Conservation (phyloP, 2,113 vertebrate species). For the Ivindomyrus marchei region DNA sequence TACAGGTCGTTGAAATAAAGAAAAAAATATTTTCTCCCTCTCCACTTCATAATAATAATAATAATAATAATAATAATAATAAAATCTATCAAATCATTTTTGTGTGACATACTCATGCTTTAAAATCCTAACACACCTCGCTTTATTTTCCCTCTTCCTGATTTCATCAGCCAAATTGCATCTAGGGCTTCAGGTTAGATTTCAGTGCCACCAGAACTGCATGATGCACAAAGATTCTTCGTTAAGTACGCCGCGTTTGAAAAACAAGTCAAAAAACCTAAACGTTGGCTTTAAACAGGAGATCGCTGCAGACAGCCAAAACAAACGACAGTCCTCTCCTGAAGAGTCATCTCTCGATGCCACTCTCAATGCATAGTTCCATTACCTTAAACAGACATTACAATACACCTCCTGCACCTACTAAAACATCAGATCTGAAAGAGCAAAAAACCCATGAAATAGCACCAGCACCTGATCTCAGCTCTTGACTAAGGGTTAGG, state of each 20-base stretch:
- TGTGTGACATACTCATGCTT: background rate
- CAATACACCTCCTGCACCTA: background rate
- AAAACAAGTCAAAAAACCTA: background rate
- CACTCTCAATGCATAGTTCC: constrained; percentile 17
- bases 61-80: background rate
- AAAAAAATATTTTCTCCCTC: background rate
- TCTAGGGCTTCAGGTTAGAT: background rate
- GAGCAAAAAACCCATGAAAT: background rate
- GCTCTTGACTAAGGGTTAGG: background rate
- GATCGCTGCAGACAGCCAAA: background rate
- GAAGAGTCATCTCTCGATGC: background rate
- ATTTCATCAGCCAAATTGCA: background rate
- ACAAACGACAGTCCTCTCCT: background rate
- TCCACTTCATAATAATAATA: background rate
- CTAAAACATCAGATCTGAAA: background rate
- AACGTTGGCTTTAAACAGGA: constrained; percentile 5
- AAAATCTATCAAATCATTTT: background rate
- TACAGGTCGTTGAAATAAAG: background rate
- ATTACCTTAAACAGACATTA: background rate
- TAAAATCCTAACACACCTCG: background rate
- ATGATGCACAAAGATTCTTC: background rate
- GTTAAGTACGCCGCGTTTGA: background rate
- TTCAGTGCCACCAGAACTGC: background rate
- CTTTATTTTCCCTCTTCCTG: background rate
- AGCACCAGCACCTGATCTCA: background rate